Base-by-base conservation (phyloP, 2,113 vertebrate genomes). In the Phylloscopus whistleri region DNA sequence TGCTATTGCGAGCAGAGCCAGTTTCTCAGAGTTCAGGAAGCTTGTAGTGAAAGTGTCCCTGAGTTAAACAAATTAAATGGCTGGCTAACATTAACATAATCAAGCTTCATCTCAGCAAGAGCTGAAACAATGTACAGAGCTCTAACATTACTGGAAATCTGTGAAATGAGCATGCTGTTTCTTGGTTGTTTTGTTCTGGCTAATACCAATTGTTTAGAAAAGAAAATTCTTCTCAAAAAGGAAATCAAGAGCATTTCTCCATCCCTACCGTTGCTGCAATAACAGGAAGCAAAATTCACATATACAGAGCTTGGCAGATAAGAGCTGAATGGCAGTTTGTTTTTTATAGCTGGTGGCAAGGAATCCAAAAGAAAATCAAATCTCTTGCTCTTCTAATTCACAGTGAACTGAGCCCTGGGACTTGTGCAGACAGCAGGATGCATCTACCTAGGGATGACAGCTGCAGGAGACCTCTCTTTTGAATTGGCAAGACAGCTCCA, bases 241-340 rank as follows among this genome's bases (percentile, higher is more conserved):
- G 98, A 98, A 98, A 98, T 97, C 60, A 82, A 96, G 94, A 98
- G 91, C 78, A 19, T 98, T 98, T 97, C 97, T 98, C 97, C 97
- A 97, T 97, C 97, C 96, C 94, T 90, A 91, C 48, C 0, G 68
- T 93, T 94, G 63, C 95, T 95, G 97, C 97, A 98, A 98, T 97
- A 98, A 98, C 98, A 98, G 98, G 98, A 98, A 98, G 91, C 93
- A 93, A 97, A 97, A 97, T 96, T 96, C 97, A 87, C 97, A 97
- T 97, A 98, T 98, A 97, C 97, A 91, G 95, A 97, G 88, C 93
- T 97, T 88, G 94, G 92, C 94, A 98, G 98, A 98, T 98, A 98
- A 98, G 98, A 97, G 87, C 89, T 98, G 97, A 97, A 96, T 92
- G 91, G 96, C 69, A 92, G 94, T n/a, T 83, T 96, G 96, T 96